Conservation (phyloP, 2,113 vertebrate species). For the Anhinga anhinga region DNA sequence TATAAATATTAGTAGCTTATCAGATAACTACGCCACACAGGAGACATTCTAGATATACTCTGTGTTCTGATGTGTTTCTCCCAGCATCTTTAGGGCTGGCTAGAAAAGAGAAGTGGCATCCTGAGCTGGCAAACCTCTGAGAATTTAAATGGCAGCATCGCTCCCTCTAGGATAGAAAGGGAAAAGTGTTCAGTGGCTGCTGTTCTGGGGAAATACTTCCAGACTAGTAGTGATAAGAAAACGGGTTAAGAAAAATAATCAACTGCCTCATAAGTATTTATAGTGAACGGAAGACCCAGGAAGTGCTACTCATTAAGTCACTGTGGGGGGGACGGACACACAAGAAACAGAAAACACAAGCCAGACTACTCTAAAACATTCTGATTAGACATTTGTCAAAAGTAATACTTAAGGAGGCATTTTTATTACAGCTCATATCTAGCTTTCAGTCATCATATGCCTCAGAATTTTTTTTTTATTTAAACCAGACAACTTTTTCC, state of each 20-base stretch:
- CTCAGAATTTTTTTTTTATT: neutral
- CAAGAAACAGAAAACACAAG: neutral
- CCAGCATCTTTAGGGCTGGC: neutral
- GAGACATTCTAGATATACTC: neutral
- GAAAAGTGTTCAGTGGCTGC: neutral
- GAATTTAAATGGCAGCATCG: neutral
- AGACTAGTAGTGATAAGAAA: neutral
- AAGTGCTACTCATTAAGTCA: neutral
- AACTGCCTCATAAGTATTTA: neutral
- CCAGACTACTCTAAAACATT: neutral
- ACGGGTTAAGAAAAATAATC: conserved; percentile 23
- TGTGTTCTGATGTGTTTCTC: neutral
- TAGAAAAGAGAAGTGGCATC: neutral
- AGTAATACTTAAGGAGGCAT: neutral
- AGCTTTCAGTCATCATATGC: neutral
- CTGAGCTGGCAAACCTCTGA: neutral
- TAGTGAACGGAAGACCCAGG: neutral
- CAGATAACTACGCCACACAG: neutral
- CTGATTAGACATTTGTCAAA: neutral
- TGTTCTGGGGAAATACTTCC: neutral
- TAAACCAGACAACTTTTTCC: neutral
- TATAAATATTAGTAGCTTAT: neutral
- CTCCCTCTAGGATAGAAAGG: neutral
- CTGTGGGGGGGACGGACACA: neutral
- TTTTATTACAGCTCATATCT: neutral